A percentile compares a stretch with the other conserved stretches of the same genome.
phyloP scores from a whole-genome alignment of 1,140 invertebrate genomes.

The Metaphire vulgaris region DNA sequence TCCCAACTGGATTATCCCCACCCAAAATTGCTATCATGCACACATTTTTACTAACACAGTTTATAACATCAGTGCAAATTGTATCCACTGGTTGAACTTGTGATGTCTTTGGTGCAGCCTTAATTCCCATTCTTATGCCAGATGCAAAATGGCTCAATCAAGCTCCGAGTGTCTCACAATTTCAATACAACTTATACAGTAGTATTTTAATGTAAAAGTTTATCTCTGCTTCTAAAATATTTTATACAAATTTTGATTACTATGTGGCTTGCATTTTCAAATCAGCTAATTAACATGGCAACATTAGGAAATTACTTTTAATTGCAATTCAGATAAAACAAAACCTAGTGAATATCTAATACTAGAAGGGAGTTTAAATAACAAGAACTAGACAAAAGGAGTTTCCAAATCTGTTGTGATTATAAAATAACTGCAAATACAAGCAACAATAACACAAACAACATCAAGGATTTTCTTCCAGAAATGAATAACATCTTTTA shows the following conservation, averaged over 20 bases:
- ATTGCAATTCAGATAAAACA: not conserved
- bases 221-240: not conserved
- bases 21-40: not conserved
- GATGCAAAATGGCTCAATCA: no score
- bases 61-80: not conserved
- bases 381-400: not conserved
- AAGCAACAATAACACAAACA: slow-evolving; percentile 19
- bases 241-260: slow-evolving; percentile 9
- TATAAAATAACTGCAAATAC: slow-evolving; percentile 4
- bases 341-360: not conserved
- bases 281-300: not conserved
- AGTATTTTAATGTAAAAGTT: not conserved
- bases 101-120: not conserved
- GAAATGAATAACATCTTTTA: not conserved
- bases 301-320: not conserved
- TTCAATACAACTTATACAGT: not conserved
- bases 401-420: not conserved
- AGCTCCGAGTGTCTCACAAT: no score
- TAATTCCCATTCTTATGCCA: no score
- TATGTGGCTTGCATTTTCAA: not conserved
- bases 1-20: no score
- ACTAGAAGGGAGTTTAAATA: not conserved
- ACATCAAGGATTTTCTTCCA: not conserved
- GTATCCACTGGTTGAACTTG: not conserved
- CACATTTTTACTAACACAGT: not conserved